These are phyloP conservation scores for Thymelicus lineola DNA, from an alignment of 2,888 invertebrate genomes.

Conservation along the genomic window DNA sequence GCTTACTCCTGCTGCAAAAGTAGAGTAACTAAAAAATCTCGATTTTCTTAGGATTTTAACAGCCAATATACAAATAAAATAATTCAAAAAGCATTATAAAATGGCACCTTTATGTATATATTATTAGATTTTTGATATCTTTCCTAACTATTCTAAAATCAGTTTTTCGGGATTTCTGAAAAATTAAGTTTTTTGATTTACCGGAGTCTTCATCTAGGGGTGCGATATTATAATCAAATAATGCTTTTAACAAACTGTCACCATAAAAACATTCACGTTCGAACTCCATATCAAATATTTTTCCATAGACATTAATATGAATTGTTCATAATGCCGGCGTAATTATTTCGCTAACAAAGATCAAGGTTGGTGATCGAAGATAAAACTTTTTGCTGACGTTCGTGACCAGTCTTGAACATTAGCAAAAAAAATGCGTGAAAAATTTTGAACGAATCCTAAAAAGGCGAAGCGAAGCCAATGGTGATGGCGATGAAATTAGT, in stretches of 20 bases:
- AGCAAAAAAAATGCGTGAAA: slow-evolving; percentile 69
- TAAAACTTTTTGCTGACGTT: slow-evolving; percentile 76
- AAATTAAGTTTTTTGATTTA: too few relatives aligned
- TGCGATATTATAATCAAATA: too few relatives aligned
- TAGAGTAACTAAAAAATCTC: too few relatives aligned
- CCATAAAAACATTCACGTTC: slow-evolving; percentile 37
- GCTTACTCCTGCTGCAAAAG: too few relatives aligned
- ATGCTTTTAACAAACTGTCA: neutral
- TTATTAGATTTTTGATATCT: too few relatives aligned
- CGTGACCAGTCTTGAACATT: slow-evolving; percentile 74
- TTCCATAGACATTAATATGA: slow-evolving; percentile 43
- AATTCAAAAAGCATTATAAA: too few relatives aligned
- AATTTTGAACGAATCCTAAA: slow-evolving; percentile 76
- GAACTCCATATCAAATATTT: slow-evolving; percentile 42
- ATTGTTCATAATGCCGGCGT: slow-evolving; percentile 55
- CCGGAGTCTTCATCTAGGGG: too few relatives aligned
- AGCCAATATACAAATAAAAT: too few relatives aligned
- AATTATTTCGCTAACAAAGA: slow-evolving; percentile 78
- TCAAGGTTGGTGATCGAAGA: slow-evolving; percentile 74
- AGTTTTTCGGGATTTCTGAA: too few relatives aligned
- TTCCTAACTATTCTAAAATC: too few relatives aligned
- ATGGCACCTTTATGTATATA: too few relatives aligned
- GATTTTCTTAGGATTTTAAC: too few relatives aligned
- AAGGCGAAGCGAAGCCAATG: slow-evolving; percentile 48
- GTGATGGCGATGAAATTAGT: slow-evolving; percentile 8